Evolutionary conservation across 2,888 invertebrate species (phyloP).

Genomic region (Leptothorax acervorum): DNA sequence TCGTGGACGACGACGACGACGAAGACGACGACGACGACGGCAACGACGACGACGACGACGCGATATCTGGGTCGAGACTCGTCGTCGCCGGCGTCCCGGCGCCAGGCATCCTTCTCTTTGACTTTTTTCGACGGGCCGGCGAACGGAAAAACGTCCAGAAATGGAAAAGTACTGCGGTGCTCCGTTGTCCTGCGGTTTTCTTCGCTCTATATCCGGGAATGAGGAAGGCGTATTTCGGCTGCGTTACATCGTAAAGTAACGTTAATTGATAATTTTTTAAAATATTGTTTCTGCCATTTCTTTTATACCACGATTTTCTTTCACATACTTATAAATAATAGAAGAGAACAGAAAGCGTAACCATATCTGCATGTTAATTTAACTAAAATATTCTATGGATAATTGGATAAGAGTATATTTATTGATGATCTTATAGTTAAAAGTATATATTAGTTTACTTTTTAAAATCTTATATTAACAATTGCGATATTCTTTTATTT

Average conservation of each 20-base stretch:
- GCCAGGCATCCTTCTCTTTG: slow-evolving; percentile 81
- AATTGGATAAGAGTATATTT: background rate
- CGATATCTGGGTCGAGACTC: slow-evolving; percentile 85
- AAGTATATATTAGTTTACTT: background rate
- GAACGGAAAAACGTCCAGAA: slow-evolving; percentile 68
- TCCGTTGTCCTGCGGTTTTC: slow-evolving; percentile 70
- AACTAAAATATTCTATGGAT: background rate
- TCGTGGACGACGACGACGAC: slow-evolving; percentile 73
- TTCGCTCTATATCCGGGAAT: slow-evolving; percentile 57
- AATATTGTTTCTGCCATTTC: background rate
- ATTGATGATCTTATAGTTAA: background rate
- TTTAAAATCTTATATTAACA: background rate
- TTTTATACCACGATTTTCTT: background rate
- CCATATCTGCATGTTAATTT: background rate
- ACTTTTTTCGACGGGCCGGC: slow-evolving; percentile 70
- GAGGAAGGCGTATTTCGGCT: slow-evolving; percentile 38
- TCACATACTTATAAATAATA: background rate
- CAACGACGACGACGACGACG: slow-evolving; percentile 77
- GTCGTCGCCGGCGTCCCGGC: slow-evolving; percentile 84
- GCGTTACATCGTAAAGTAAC: slow-evolving; percentile 32
- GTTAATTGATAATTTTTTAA: slow-evolving; percentile 38
- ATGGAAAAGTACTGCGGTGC: slow-evolving; percentile 66
- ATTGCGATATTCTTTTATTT: background rate
- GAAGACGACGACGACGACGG: slow-evolving; percentile 74
- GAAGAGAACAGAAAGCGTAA: background rate